Evolutionary conservation across 2,888 invertebrate species (phyloP).

Genomic region (Volucella bombylans): DNA sequence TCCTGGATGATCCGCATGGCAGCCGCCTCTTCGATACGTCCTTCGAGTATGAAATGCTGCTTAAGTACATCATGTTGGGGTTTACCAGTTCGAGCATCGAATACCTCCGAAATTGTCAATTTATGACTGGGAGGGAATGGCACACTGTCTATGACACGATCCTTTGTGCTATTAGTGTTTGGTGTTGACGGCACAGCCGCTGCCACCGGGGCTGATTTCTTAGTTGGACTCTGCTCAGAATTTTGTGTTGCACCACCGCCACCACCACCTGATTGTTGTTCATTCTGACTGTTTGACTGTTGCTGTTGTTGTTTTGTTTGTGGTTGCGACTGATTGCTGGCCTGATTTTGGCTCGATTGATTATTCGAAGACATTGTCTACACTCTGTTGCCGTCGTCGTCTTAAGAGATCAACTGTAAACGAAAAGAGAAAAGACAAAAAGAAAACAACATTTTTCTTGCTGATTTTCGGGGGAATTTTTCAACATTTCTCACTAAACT

Average conservation of each 20-base stretch:
- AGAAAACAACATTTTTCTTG: slow-evolving; percentile 4
- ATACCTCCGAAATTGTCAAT: slow-evolving; percentile 96
- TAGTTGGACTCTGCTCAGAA: slow-evolving; percentile 74
- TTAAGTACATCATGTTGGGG: slow-evolving; percentile 98
- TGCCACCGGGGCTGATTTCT: slow-evolving; percentile 64
- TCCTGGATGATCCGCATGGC: slow-evolving; percentile 98
- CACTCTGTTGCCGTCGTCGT: slow-evolving; percentile 26
- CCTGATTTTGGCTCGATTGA: slow-evolving; percentile 78
- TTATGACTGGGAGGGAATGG: slow-evolving; percentile 99
- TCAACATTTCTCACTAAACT: slow-evolving; percentile 17
- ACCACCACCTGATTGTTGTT: slow-evolving; percentile 36
- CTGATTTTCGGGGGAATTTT: neutral
- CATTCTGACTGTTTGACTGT: slow-evolving; percentile 66
- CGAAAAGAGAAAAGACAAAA: slow-evolving; percentile 7
- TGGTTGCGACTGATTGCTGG: slow-evolving; percentile 72
- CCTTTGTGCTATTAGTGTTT: slow-evolving; percentile 75
- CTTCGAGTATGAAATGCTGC: slow-evolving; percentile 99
- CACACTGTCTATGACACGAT: slow-evolving; percentile 85
- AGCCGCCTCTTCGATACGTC: slow-evolving; percentile 97
- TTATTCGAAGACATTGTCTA: slow-evolving; percentile 81
- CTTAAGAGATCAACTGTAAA: slow-evolving; percentile 27
- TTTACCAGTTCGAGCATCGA: slow-evolving; percentile 95
- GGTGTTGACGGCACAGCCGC: slow-evolving; percentile 45
- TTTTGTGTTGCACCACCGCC: slow-evolving; percentile 57
- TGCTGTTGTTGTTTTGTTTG: slow-evolving; percentile 54